A percentile compares a stretch with the other conserved stretches of the same genome.
Conservation (phyloP, 2,888 invertebrate species). For the Carabus problematicus region DNA sequence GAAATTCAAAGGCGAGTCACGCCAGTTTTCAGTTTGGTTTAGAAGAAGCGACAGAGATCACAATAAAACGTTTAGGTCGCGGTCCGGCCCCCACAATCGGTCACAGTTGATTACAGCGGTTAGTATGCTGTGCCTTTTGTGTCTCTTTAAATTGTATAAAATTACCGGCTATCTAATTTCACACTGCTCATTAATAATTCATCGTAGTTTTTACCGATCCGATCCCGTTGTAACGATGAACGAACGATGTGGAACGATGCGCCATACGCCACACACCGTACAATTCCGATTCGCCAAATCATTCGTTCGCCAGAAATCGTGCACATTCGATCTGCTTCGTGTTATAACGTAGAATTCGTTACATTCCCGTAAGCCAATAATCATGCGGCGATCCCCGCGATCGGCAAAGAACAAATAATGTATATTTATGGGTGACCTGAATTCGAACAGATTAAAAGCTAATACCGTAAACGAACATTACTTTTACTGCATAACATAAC, state of each 20-base stretch:
- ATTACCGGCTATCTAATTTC: slow-evolving; percentile 36
- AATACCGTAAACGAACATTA: slow-evolving; percentile 40
- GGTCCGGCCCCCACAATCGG: slow-evolving; percentile 21
- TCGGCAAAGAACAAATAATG: slow-evolving; percentile 40
- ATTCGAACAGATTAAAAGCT: slow-evolving; percentile 40
- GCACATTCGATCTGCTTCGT: neutral
- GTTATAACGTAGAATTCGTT: neutral
- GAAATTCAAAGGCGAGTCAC: slow-evolving; percentile 41
- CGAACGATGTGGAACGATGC: neutral
- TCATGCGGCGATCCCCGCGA: slow-evolving; percentile 22
- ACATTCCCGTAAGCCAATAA: slow-evolving; percentile 27
- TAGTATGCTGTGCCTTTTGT: slow-evolving; percentile 27
- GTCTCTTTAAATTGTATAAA: slow-evolving; percentile 37
- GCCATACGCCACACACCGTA: neutral
- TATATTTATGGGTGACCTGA: slow-evolving; percentile 40
- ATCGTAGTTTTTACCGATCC: slow-evolving; percentile 13
- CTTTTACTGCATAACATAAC: slow-evolving; percentile 24
- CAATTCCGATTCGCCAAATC: neutral
- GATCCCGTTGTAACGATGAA: neutral
- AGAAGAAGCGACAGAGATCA: slow-evolving; percentile 11
- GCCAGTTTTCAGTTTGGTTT: slow-evolving; percentile 11
- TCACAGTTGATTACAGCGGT: slow-evolving; percentile 32
- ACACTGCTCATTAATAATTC: slow-evolving; percentile 33
- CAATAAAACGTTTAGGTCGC: slow-evolving; percentile 16
- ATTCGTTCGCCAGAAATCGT: neutral